Base-by-base conservation (phyloP, 2,797 vertebrate genomes). In the Fistularia tabacaria region DNA sequence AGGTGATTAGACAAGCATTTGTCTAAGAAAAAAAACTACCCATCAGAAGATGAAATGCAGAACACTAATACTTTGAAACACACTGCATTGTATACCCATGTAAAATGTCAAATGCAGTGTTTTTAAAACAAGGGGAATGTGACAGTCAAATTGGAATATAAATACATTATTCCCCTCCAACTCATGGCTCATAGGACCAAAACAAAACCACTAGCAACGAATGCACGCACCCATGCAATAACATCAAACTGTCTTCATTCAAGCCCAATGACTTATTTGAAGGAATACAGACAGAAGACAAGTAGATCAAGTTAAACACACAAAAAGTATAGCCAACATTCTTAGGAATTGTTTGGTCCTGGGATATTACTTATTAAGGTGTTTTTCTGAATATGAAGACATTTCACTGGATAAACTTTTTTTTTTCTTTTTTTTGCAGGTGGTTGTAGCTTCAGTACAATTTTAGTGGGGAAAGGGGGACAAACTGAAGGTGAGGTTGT, bases 401-500 rank as follows among this genome's bases (percentile, higher is more conserved):
- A 25, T 25, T 25, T 25, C 25, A 25, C 47, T 15, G 10, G 15
- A 57, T 10, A 57, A 62, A 54, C 44, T 53, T 69, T 55, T 55
- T 46, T 47, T 25, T 25, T 25, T n/a, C n/a, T 5, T 25, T 25
- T 25, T 25, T 25, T 25, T 25, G 25, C 25, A 2, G 2, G 49
- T 13, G 10, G 61, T 61, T 39, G 53, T 69, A 71, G 69, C 47
- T 47, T 64, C 38, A 7, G 54, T 65, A 72, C 70, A 74, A 76
- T 62, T 66, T 58, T n/a, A 56, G 36, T 42, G 6, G 49, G 49
- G 42, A 38, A 45, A 25, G 25, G 46, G 36, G 8, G n/a, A n/a
- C 53, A 75, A 41, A 58, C 58, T 54, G 69, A 68, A 66, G 52
- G 64, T 9, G 43, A 65, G 73, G 76, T 79, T 83, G 79, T 86